Conservation (phyloP, 2,888 invertebrate genomes). For the Phyllotreta striolata region DNA sequence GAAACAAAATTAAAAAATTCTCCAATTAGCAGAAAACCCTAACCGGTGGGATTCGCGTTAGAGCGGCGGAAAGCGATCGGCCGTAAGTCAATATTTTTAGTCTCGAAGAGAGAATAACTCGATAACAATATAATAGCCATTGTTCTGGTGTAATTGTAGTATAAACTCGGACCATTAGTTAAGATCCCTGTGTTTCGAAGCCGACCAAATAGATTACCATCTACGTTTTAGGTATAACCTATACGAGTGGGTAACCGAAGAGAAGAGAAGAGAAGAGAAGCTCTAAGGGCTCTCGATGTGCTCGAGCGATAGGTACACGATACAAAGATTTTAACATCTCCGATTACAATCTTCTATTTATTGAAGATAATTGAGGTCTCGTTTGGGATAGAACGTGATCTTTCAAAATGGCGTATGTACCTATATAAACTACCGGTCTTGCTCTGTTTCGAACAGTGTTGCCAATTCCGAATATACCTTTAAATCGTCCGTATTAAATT, state of each 20-base stretch:
- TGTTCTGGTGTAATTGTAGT: conserved; percentile 61
- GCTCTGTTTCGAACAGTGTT: background rate
- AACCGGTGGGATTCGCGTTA: too few relatives aligned
- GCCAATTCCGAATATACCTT: too few relatives aligned
- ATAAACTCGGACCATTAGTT: conserved; percentile 59
- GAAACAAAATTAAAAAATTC: too few relatives aligned
- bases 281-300: too few relatives aligned
- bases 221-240: conserved; percentile 32
- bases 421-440: conserved; percentile 19
- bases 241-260: conserved; percentile 10
- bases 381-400: conserved; percentile 46
- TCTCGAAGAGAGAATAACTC: conserved; percentile 53
- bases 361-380: conserved; percentile 59
- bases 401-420: conserved; percentile 31
- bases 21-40: too few relatives aligned
- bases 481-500: too few relatives aligned
- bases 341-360: conserved; percentile 57
- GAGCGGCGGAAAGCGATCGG: too few relatives aligned
- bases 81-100: conserved; percentile 62
- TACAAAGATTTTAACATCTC: conserved; percentile 52
- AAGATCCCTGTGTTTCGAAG: conserved; percentile 42
- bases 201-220: conserved; percentile 53
- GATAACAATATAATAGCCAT: conserved; percentile 62
- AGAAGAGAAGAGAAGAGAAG: too few relatives aligned
- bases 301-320: conserved; percentile 49